A percentile compares a stretch with the other conserved stretches of the same genome.
phyloP scores from a whole-genome alignment of 1,140 invertebrate species.

The Atopsyche davidsoni region DNA sequence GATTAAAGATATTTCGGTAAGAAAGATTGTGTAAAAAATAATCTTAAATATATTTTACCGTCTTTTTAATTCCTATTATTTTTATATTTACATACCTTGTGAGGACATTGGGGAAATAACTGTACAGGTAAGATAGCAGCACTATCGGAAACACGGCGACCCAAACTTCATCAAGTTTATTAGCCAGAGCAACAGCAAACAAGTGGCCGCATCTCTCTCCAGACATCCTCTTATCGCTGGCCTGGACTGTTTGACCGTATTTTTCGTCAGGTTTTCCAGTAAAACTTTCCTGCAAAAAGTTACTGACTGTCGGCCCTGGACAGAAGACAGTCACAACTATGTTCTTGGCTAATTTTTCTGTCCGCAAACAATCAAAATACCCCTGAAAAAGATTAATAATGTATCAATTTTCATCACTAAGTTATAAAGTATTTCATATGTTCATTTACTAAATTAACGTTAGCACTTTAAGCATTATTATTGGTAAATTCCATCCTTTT shows the following conservation, averaged over 20 bases:
- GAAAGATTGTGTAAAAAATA: too few species aligned
- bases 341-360: constrained; percentile 56
- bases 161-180: constrained; percentile 72
- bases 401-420: too few species aligned
- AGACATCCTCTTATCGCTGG: constrained; percentile 57
- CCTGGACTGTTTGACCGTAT: constrained; percentile 48
- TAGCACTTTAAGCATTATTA: too few species aligned
- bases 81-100: constrained; percentile 45
- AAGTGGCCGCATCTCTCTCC: constrained; percentile 67
- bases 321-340: constrained; percentile 67
- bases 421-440: not conserved
- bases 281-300: constrained; percentile 65
- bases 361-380: constrained; percentile 59
- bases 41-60: not conserved
- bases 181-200: constrained; percentile 68
- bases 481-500: too few species aligned
- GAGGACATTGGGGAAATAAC: constrained; percentile 60
- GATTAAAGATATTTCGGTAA: not conserved
- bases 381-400: constrained; percentile 49
- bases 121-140: constrained; percentile 54
- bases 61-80: too few species aligned
- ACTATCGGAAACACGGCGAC: constrained; percentile 61
- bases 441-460: too few species aligned
- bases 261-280: constrained; percentile 59
- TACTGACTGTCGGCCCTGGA: constrained; percentile 69